Base-by-base conservation (phyloP, 2,797 vertebrate species). In the Telmatherina bonti region DNA sequence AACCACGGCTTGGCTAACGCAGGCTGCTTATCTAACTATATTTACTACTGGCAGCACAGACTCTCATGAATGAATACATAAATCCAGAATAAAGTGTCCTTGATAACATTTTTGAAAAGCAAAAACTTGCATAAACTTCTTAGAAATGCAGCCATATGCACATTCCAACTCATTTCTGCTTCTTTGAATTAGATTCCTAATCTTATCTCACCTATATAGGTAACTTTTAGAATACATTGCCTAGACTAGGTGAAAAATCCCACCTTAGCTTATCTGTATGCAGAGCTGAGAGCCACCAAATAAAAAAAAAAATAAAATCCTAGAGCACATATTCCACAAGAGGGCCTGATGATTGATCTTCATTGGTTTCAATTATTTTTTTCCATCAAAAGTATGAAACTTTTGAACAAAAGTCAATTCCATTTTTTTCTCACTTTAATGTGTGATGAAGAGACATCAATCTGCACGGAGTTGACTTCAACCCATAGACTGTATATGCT, bases 311-410 rank as follows among this genome's bases (percentile, higher is more conserved):
- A 70, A 75, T 1, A 47, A 77, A 20, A 78, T 74, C 78, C 77
- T 84, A 85, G 72, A 76, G 73, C 69, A 47, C 36, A 62, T 26
- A 64, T 74, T 70, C 62, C 77, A 81, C 67, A 12, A 65, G 70
- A 70, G 65, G 65, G 52, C 57, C 38, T 68, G 29, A 38, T 74
- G 67, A 84, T 85, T 88, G 87, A 85, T 89, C 80, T 63, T 54
- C 72, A 89, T 80, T 22, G 35, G 76, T 49, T 18, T 61, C 61
- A 85, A 78, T 84, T 78, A 79, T 72, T 62, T 47, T 79, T 59
- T 67, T 18, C 29, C 62, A 80, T 87, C 65, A 76, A 35, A 70
- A 67, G 72, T 41, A 38, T 16, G 11, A 77, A 69, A 74, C 30
- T 66, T 70, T 47, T 60, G 62, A 72, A 57, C 54, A 70, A 78